Evolutionary conservation across 2,888 invertebrate species (phyloP), one percentile per base, ranked within the genome.

Genomic region (Philaethria dido): DNA sequence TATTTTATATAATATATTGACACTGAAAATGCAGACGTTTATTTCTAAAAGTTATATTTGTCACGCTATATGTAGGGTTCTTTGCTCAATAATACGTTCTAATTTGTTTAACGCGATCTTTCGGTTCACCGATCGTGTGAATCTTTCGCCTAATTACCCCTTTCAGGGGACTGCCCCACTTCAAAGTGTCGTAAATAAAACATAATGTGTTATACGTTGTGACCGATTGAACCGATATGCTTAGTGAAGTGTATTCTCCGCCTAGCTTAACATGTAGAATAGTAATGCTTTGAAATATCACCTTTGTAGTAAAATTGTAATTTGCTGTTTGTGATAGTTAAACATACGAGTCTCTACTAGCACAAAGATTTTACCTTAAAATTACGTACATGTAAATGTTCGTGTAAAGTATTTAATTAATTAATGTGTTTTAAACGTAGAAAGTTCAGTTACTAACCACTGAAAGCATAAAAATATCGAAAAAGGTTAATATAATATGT

Each of bases 61-160:
- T 62, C 54, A 65, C 69, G 13, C 45, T 45, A 60, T 45, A 45
- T 60, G 25, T 60, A 60, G 29, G 78, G 81, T 82, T 82, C 85
- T 87, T 84, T 87, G 87, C 84, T 88, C 89, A 87, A 88, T 89
- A 88, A 86, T 80, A 87, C 84, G 88, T 83, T 86, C 82, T 89
- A 91, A 89, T 89, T 89, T 87, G 85, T 83, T 80, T 88, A 86
- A 89, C 84, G 76, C 79, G 89, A 90, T 91, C 86, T 87, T 79
- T 78, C 86, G 80, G 85, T 72, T 82, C 89, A 83, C 73, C 79
- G 87, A 75, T 74, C 80, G 79, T 80, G 83, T 85, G 87, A 86
- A 86, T 87, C 87, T 91, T 84, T 89, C 92, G 81, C 89, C 85
- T 89, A 92, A 91, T 92, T 92, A 92, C 84, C 87, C 85, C 85